phyloP scores from a whole-genome alignment of 37 sponge, comb jelly and placozoan species.

The Ianthella basta region DNA sequence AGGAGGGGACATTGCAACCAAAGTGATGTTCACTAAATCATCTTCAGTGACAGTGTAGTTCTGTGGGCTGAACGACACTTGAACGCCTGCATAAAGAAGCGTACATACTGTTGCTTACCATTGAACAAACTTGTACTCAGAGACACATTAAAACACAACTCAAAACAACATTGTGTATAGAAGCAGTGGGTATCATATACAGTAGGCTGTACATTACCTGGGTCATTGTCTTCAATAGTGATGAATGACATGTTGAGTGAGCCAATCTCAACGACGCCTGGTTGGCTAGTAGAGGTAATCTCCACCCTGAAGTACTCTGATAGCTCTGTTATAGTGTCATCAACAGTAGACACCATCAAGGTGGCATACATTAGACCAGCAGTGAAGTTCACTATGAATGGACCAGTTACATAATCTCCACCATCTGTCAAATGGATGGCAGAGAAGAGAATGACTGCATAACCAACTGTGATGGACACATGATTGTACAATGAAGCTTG shows the following conservation, averaged over 20 bases:
- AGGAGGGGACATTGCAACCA: not conserved
- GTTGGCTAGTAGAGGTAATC: not conserved
- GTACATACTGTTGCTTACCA: not conserved
- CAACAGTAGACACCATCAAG: not conserved
- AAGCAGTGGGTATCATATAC: no score
- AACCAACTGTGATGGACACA: no score
- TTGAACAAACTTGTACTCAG: no score
- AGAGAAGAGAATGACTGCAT: no score
- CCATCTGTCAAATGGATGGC: not conserved
- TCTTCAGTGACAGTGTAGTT: slow-evolving; percentile 13
- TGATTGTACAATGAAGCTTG: no score
- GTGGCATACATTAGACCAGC: slow-evolving; percentile 6
- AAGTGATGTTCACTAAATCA: not conserved
- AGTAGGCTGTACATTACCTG: no score
- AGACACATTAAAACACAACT: no score
- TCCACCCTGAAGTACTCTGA: not conserved
- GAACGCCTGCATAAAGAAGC: not conserved
- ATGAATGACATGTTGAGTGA: no score
- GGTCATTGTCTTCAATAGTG: no score
- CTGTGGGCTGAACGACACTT: not conserved
- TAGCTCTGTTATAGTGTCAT: not conserved
- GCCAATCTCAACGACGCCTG: no score
- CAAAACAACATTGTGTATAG: no score
- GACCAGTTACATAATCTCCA: not conserved
- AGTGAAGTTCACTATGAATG: slow-evolving; percentile 9